A percentile compares a stretch with the other conserved stretches of the same genome.
These are phyloP conservation scores for Crotalus tigris DNA, from an alignment of 2,113 vertebrate genomes.

Conservation along the genomic window DNA sequence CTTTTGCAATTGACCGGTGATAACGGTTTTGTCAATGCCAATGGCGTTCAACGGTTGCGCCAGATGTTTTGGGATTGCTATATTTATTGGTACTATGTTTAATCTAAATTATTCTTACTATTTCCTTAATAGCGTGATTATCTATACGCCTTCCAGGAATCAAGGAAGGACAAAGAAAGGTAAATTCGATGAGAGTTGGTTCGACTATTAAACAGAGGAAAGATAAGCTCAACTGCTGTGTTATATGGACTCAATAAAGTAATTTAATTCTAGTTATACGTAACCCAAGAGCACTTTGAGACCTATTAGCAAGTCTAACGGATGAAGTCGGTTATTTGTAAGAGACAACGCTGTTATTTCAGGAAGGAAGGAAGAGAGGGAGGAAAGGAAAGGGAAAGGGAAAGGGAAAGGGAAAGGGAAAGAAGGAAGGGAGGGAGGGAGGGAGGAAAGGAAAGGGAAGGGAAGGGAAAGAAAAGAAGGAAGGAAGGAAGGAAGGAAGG, in stretches of 20 bases:
- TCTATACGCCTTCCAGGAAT: background rate
- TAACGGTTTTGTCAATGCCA: background rate
- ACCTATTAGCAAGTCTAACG: background rate
- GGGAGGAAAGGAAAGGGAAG: no score
- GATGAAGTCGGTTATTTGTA: background rate
- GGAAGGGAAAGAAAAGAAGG: background rate
- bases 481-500: no score
- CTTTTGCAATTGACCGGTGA: background rate
- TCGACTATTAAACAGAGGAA: background rate
- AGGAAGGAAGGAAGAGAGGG: background rate
- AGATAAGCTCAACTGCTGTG: background rate
- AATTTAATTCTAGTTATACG: rapidly evolving
- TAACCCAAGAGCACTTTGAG: background rate
- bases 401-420: no score
- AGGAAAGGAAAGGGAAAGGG: no score
- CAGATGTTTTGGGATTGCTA: background rate
- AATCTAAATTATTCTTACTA: background rate
- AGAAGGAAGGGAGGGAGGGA: no score
- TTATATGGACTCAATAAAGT: background rate
- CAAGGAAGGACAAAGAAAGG: background rate
- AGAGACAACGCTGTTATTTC: background rate
- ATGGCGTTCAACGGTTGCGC: background rate
- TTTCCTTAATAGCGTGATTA: background rate
- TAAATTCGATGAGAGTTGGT: rapidly evolving
- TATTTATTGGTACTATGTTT: background rate